Base-by-base conservation (phyloP, 2,797 vertebrate genomes). In the Remorina albescens region DNA sequence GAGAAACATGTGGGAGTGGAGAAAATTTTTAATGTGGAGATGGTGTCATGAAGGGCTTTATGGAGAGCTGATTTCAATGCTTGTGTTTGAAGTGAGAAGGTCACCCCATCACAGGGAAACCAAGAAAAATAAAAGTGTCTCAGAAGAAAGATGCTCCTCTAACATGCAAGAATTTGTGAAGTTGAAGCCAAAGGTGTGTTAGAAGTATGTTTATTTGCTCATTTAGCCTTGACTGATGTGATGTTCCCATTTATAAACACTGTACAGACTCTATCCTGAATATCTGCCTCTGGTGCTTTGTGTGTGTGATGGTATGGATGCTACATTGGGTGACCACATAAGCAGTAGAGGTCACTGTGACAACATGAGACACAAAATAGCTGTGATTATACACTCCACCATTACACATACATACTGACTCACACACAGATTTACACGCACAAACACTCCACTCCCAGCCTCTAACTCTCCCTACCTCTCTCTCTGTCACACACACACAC, bases 331-430 rank as follows among this genome's bases (percentile, higher is more conserved):
- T 69, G 81, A 44, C 71, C 54, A 60, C 53, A 54, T 72, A 67
- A 86, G 91, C 89, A 86, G 86, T 42, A 92, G 91, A 93, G 85
- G 90, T 92, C 89, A 91, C 87, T 91, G 87, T 93, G 85, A 90
- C 83, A 88, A 84, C 88, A 86, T 66, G 74, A 90, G 80, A 79
- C 73, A 66, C 44, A 62, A 55, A 76, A 54, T 42, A 75, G 80
- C 79, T 41, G 62, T 78, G 76, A 81, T 65, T 66, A 59, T 47
- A 75, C 1, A 23, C 42, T 70, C 34, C 16, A 61, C 47, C 60
- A 18, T 26, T 18, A 50, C 46, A 53, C 59, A 49, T 2, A 39
- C n/a, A 75, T n/a, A n/a, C n/a, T n/a, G n/a, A n/a, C n/a, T 23
- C 68, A 76, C 77, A 62, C 71, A 50, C 66, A 74, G 41, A 66